Base-by-base conservation (phyloP, 2,797 vertebrate species). In the Alectoris magna region DNA sequence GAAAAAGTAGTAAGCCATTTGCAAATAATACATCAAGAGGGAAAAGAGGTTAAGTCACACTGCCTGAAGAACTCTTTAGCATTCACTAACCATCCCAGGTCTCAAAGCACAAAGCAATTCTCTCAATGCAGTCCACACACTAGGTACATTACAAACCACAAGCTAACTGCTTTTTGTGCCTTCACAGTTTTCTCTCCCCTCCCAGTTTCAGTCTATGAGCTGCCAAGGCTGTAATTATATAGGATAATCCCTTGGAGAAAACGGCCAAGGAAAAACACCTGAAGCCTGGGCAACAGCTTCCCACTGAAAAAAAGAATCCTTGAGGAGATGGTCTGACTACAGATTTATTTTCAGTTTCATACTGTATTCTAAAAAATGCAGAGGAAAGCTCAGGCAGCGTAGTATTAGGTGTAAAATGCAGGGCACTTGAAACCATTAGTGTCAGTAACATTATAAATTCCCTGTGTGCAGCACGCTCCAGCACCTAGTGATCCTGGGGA, bases 201-300 rank as follows among this genome's bases (percentile, higher is more conserved):
- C 67, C n/a, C 39, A 72, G 36, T 70, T 95, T 64, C 59, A 59
- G 71, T 14, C 76, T 82, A 38, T 34, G 48, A 90, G 48, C 51
- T 29, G 83, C 38, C 14, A 46, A 90, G 63, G 81, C 64, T 73
- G 56, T 90, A 94, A 94, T 94, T 95, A 96, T 11, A 58, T 14
- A 79, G 71, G 36, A 88, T 31, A 36, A 91, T 84, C 27, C 94
- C 91, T 29, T 70, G 11, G 83, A 84, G 95, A 92, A 91, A 92
- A 93, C 22, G 31, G 64, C 29, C 94, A 78, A 58, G 59, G 77
- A 46, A 89, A 87, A 93, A 36, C 39, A 91, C 82, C 70, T 84
- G 76, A 72, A 34, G 70, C 55, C 89, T 68, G 55, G 67, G 73
- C 84, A 86, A 59, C 15, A 58, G 55, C 39, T 67, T 84, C 39